Percentiles rank a stretch among this genome's conserved stretches.
Conservation (phyloP, 2,797 vertebrate species). For the Petrocephalus schoutedeni region DNA sequence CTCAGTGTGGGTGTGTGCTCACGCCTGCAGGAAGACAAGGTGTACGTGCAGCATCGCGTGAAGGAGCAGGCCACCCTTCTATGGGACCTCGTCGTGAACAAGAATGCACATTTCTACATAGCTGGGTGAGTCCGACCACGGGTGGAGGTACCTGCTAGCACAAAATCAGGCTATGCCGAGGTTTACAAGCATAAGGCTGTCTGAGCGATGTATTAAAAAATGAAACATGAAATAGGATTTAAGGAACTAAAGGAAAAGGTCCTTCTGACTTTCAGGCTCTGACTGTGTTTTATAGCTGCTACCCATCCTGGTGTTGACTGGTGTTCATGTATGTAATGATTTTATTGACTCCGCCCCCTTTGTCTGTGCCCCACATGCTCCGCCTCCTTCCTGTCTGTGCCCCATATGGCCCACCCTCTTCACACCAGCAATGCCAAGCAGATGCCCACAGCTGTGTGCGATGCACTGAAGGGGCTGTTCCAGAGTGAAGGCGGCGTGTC, state of each 20-base stretch:
- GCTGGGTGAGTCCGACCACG: slow-evolving; percentile 73
- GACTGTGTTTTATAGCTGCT: neutral
- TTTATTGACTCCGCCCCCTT: neutral
- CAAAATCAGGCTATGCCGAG: neutral
- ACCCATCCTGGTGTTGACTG: neutral
- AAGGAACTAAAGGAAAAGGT: neutral
- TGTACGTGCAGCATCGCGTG: slow-evolving; percentile 87
- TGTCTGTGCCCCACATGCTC: neutral
- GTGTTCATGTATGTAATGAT: neutral
- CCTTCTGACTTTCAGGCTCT: neutral
- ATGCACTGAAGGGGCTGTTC: slow-evolving; percentile 67
- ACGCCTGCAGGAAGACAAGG: slow-evolving; percentile 71
- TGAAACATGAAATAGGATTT: neutral
- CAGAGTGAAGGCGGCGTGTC: slow-evolving; percentile 70
- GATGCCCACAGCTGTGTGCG: slow-evolving; percentile 75
- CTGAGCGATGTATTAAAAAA: neutral
- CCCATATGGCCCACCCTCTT: neutral
- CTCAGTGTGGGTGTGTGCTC: neutral
- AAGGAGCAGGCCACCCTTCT: slow-evolving; percentile 63
- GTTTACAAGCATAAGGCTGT: neutral
- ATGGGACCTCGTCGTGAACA: slow-evolving; percentile 73
- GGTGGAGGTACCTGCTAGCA: neutral
- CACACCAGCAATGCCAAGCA: slow-evolving; percentile 75
- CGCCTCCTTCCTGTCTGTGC: neutral
- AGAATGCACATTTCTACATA: slow-evolving; percentile 71